phyloP scores from a whole-genome alignment of 37 sponge, comb jelly and placozoan genomes.

The Amphimedon queenslandica region DNA sequence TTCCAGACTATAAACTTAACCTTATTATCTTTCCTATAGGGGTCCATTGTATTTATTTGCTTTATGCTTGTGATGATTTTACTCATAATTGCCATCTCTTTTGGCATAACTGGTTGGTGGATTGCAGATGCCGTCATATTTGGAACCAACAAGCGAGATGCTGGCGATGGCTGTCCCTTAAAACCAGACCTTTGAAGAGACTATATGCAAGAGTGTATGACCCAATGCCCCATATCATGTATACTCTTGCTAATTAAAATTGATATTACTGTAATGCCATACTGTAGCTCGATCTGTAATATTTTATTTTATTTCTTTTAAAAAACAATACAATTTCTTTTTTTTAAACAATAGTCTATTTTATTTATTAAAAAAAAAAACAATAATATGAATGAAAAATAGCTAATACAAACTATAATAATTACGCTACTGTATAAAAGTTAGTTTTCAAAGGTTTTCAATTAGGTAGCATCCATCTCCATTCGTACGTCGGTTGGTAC shows the following conservation, averaged over 20 bases:
- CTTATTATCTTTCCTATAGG: not conserved
- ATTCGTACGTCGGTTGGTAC: slow-evolving; percentile 48
- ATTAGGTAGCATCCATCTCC: slow-evolving; percentile 62
- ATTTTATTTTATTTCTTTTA: not conserved
- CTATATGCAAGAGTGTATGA: no score
- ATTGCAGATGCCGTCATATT: slow-evolving; percentile 78
- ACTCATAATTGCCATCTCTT: slow-evolving; percentile 26
- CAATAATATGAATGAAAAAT: no score
- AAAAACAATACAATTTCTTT: not conserved
- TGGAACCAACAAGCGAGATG: slow-evolving; percentile 59
- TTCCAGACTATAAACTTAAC: slow-evolving; percentile 1
- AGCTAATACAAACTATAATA: no score
- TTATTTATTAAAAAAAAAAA: no score
- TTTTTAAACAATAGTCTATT: no score
- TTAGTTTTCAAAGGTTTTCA: no score
- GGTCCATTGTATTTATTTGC: not conserved
- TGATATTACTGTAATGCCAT: no score
- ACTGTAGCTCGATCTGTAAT: not conserved
- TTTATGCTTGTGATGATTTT: slow-evolving; percentile 29
- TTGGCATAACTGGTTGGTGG: slow-evolving; percentile 69
- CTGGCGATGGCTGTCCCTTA: slow-evolving; percentile 62
- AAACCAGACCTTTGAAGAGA: slow-evolving; percentile 17
- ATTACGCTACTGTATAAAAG: no score
- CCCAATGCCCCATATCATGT: no score
- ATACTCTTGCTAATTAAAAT: no score